phyloP scores from a whole-genome alignment of 92 coral and sea anemone species.

The Porites divaricata region DNA sequence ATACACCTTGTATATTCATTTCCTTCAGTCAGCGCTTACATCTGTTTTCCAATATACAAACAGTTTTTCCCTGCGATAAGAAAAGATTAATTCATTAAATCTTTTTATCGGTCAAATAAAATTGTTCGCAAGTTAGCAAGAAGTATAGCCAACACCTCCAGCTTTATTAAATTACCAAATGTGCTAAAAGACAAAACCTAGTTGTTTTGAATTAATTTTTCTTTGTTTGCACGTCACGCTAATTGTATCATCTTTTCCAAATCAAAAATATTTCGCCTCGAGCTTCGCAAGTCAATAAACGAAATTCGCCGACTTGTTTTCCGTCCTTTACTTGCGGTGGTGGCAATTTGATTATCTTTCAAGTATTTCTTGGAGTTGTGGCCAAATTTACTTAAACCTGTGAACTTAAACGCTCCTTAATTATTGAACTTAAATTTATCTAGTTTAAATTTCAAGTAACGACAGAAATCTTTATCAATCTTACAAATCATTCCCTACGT shows the following conservation, averaged over 20 bases:
- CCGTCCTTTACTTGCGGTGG: neutral
- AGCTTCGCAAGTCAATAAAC: neutral
- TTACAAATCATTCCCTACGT: neutral
- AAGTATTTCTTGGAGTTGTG: too few relatives aligned
- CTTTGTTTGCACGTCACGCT: neutral
- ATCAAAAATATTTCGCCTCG: neutral
- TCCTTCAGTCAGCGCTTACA: neutral
- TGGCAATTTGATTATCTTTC: neutral
- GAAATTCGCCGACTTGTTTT: neutral
- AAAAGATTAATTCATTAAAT: neutral
- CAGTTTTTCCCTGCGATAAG: neutral
- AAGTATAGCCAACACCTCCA: neutral
- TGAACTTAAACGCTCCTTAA: neutral
- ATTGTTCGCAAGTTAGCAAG: neutral
- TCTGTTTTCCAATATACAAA: neutral
- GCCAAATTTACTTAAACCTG: neutral
- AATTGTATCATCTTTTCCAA: neutral
- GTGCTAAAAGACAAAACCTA: neutral
- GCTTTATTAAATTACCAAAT: constrained; percentile 13
- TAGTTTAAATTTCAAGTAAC: neutral
- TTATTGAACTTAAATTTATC: neutral
- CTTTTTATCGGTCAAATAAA: neutral
- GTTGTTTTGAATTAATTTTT: neutral
- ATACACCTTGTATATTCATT: neutral
- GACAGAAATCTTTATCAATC: constrained; percentile 12